Percentiles rank a stretch among this genome's conserved stretches.
These are phyloP conservation scores for Aselliscus stoliczkanus DNA, from an alignment of 2,797 vertebrate genomes.

Conservation along the genomic window DNA sequence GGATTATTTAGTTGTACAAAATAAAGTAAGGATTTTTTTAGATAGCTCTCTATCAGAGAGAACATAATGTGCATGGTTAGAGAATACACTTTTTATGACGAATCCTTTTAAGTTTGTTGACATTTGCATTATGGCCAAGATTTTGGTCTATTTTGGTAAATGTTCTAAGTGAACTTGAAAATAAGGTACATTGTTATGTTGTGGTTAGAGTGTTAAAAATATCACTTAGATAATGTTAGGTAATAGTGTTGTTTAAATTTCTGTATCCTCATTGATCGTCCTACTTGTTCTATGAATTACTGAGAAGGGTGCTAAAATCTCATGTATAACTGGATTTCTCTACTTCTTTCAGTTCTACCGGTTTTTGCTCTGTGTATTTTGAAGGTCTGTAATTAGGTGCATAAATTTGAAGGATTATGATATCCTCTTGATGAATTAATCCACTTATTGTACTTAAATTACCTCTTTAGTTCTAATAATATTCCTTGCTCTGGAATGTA, in stretches of 20 bases:
- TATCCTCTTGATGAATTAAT: background rate
- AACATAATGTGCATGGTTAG: background rate
- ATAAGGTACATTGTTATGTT: background rate
- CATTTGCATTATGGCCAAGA: background rate
- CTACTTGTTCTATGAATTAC: background rate
- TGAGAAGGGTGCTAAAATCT: background rate
- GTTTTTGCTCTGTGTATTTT: background rate
- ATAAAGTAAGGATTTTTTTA: background rate
- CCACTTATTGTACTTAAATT: background rate
- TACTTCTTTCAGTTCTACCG: background rate
- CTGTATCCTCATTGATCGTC: background rate
- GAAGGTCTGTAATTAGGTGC: background rate
- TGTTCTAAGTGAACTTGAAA: background rate
- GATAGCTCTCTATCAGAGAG: background rate
- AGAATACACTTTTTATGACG: background rate
- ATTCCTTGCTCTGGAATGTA: background rate
- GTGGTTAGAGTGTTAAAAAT: background rate
- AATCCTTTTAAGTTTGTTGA: conserved; percentile 7
- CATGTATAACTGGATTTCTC: background rate
- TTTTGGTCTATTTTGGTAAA: background rate
- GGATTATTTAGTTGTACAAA: background rate
- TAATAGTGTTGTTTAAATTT: background rate
- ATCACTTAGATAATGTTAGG: background rate
- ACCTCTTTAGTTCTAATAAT: background rate
- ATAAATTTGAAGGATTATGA: background rate